phyloP scores from a whole-genome alignment of 2,113 vertebrate genomes.

The Rafetus swinhoei region DNA sequence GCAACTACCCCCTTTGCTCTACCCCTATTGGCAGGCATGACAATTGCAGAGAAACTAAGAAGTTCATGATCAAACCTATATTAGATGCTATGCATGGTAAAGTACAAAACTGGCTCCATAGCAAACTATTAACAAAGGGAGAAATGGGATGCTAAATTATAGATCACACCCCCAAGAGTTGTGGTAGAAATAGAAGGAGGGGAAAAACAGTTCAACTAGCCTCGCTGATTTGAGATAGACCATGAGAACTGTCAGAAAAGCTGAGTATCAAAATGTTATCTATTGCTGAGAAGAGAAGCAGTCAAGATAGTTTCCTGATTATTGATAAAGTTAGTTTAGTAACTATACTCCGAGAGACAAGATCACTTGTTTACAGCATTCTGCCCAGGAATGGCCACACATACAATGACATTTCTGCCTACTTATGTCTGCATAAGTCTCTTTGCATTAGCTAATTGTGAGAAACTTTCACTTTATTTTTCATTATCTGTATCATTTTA shows the following conservation, averaged over 20 bases:
- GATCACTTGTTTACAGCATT: neutral
- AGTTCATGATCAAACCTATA: neutral
- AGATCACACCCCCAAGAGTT: neutral
- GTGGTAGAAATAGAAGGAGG: neutral
- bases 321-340: neutral
- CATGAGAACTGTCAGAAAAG: neutral
- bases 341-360: neutral
- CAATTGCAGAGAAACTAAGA: neutral
- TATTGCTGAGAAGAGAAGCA: neutral
- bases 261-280: neutral
- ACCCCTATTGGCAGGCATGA: too few relatives aligned
- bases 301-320: neutral
- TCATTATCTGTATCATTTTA: neutral
- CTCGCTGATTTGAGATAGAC: neutral
- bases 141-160: neutral
- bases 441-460: neutral
- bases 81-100: neutral
- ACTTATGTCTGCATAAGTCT: neutral
- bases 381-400: neutral
- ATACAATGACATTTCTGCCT: neutral
- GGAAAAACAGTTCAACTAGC: neutral
- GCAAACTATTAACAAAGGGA: neutral
- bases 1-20: too few relatives aligned
- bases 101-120: neutral
- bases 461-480: neutral